Percentiles rank a stretch among this genome's conserved stretches.
Conservation (phyloP, 92 coral and sea anemone species). For the Porites lobata region DNA sequence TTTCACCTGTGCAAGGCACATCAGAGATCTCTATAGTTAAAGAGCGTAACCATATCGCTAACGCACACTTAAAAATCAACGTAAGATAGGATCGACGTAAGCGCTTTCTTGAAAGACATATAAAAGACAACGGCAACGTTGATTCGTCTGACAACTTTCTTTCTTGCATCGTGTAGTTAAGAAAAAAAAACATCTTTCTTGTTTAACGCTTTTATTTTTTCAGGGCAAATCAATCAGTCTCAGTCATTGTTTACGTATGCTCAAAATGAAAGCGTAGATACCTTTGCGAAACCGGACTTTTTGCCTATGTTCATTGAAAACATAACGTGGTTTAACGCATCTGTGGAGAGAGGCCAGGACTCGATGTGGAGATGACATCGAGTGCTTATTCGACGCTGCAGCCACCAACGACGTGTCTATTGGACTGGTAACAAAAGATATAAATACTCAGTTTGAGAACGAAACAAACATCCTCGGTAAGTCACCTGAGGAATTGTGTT, state of each 20-base stretch:
- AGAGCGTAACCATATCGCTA: too few relatives aligned
- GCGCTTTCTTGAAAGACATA: too few relatives aligned
- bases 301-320: conserved; percentile 75
- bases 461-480: conserved; percentile 69
- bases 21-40: too few relatives aligned
- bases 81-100: too few relatives aligned
- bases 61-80: too few relatives aligned
- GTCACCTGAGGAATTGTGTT: not conserved
- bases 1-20: too few relatives aligned
- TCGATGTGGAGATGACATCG: conserved; percentile 58
- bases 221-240: conserved; percentile 68
- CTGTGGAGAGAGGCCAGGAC: conserved; percentile 50
- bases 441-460: conserved; percentile 57
- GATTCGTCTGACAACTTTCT: too few relatives aligned
- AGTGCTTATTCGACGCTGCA: conserved; percentile 79
- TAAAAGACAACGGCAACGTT: too few relatives aligned
- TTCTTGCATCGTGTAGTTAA: too few relatives aligned
- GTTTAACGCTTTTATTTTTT: too few relatives aligned
- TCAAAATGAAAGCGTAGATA: conserved; percentile 54
- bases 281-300: conserved; percentile 35
- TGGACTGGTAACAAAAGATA: conserved; percentile 58
- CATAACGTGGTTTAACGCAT: not conserved
- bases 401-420: conserved; percentile 71
- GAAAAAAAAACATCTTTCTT: too few relatives aligned
- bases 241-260: conserved; percentile 68